Conservation (phyloP, 2,797 vertebrate species). For the Antrozous pallidus region DNA sequence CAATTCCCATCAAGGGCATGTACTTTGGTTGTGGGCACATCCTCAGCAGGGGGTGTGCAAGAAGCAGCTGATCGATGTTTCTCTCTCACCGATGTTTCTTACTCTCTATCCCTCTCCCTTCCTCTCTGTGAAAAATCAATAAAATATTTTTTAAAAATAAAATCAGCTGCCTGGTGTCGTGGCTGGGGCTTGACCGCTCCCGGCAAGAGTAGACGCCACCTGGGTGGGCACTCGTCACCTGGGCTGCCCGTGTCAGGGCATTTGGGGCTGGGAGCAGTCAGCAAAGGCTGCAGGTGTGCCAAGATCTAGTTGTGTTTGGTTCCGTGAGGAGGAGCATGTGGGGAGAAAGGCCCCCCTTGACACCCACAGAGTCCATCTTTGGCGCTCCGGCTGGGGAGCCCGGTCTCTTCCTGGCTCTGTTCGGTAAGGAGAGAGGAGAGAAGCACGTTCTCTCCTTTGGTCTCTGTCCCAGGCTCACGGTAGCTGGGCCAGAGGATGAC, state of each 20-base stretch:
- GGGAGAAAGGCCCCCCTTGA: no score
- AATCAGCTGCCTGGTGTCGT: background rate
- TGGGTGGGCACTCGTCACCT: background rate
- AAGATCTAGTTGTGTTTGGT: background rate
- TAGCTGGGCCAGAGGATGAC: background rate
- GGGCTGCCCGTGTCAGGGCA: accelerated
- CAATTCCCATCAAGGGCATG: no score
- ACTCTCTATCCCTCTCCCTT: no score
- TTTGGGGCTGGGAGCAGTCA: background rate
- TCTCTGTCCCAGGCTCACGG: background rate
- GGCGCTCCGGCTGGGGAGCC: accelerated
- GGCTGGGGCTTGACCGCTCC: background rate
- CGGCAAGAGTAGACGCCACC: background rate
- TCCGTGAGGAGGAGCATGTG: background rate
- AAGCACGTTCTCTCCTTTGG: background rate
- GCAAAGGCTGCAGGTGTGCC: background rate
- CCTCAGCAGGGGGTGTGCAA: no score
- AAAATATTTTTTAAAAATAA: no score
- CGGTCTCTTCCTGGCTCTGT: no score
- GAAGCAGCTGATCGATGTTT: no score
- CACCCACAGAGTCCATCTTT: accelerated
- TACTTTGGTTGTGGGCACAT: no score
- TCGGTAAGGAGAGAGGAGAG: no score
- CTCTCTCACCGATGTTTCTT: no score
- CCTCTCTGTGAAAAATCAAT: no score